Conservation (phyloP, 2,888 invertebrate species). For the Suillia variegata region DNA sequence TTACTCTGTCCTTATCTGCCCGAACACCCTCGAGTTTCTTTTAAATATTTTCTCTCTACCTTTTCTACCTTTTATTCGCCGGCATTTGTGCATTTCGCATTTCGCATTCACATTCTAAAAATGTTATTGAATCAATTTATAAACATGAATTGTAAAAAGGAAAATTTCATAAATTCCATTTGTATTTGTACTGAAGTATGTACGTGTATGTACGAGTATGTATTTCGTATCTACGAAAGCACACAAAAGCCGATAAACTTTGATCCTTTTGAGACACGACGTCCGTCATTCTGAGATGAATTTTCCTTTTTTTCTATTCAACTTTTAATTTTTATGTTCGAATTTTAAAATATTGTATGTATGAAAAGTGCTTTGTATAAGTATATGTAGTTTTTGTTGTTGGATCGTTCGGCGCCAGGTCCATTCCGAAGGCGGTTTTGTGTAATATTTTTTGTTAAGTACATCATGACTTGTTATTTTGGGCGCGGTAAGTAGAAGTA, state of each 20-base stretch:
- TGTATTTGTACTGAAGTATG: background rate
- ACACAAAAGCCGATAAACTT: conserved; percentile 12
- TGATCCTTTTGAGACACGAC: conserved; percentile 12
- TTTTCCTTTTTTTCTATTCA: background rate
- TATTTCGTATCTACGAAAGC: background rate
- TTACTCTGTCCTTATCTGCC: conserved; percentile 2
- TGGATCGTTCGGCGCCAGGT: no score
- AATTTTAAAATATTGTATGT: no score
- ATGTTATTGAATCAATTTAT: conserved; percentile 29
- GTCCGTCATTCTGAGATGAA: background rate
- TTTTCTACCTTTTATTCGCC: background rate
- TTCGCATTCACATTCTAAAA: conserved; percentile 18
- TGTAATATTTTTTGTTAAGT: no score
- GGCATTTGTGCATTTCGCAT: background rate
- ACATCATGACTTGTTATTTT: no score
- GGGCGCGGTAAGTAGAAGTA: no score
- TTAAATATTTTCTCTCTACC: no score
- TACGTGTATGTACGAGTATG: background rate
- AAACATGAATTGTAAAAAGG: conserved; percentile 20
- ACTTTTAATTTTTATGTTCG: no score
- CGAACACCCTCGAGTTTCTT: no score
- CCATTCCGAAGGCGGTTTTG: no score
- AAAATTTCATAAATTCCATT: conserved; percentile 13
- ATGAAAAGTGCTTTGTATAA: no score
- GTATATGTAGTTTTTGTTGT: no score